Evolutionary conservation across 2,888 invertebrate genomes (phyloP).

Genomic region (Deilephila elpenor): DNA sequence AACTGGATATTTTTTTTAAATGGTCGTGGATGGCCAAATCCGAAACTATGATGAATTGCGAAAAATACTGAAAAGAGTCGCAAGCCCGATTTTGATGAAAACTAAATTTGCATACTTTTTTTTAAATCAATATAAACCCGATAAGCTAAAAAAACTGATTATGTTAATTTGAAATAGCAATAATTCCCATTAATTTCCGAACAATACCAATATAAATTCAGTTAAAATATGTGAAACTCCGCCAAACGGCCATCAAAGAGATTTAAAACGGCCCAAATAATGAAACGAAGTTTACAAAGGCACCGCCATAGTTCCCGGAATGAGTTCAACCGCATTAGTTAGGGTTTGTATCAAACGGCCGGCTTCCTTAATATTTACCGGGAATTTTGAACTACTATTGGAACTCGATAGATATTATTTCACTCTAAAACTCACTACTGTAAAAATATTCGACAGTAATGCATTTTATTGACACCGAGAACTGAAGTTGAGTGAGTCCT

Average conservation of each 20-base stretch:
- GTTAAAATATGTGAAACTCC: background rate
- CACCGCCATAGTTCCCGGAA: constrained; percentile 23
- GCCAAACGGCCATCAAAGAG: background rate
- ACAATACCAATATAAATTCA: background rate
- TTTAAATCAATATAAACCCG: no score
- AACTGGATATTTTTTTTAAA: no score
- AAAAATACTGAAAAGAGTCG: no score
- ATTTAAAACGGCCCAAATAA: background rate
- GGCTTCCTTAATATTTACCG: constrained; percentile 46
- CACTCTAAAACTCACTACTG: no score
- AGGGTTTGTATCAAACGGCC: constrained; percentile 42
- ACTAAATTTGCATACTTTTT: no score
- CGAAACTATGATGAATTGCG: no score
- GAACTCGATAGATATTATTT: constrained; percentile 29
- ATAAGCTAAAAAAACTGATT: no score
- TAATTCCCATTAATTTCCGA: background rate
- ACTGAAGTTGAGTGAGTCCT: no score
- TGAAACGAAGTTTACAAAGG: constrained; percentile 25
- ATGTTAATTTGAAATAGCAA: no score
- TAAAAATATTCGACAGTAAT: background rate
- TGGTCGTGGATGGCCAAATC: no score
- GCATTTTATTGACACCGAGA: no score
- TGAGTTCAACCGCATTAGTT: constrained; percentile 27
- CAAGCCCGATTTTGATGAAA: no score
- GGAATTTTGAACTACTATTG: constrained; percentile 40